Conservation (phyloP, 1,140 invertebrate species). For the Drosophila kohkoa region DNA sequence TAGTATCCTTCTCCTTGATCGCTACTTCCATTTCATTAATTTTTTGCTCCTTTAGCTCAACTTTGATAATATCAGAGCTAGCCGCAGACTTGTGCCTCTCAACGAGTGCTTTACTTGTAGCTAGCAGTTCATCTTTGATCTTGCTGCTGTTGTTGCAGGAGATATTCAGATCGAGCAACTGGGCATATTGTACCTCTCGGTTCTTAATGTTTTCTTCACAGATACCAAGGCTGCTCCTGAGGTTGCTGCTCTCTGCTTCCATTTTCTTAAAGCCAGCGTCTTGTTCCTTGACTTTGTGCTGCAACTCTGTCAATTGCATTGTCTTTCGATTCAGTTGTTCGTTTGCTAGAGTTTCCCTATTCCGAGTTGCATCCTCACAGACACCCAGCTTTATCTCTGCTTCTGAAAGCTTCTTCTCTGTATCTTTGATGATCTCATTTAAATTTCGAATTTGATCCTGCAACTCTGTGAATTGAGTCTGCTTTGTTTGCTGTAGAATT, state of each 20-base stretch:
- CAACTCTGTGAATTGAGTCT: not conserved
- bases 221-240: not conserved
- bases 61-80: conserved; percentile 1
- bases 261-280: conserved; percentile 7
- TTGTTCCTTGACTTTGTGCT: not conserved
- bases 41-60: conserved; percentile 11
- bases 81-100: conserved; percentile 8
- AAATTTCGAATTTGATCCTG: conserved; percentile 14
- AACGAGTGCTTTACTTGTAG: conserved; percentile 18
- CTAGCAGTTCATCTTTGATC: conserved; percentile 16
- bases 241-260: not conserved
- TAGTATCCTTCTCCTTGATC: not conserved
- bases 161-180: conserved; percentile 14
- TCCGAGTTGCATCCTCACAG: conserved; percentile 16
- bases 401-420: not conserved
- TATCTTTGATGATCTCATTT: not conserved
- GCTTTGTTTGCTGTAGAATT: conserved; percentile 27
- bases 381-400: conserved; percentile 10
- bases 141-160: conserved; percentile 25
- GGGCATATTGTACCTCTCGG: conserved; percentile 7
- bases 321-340: conserved; percentile 15
- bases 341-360: not conserved
- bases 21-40: conserved; percentile 9
- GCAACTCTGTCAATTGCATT: conserved; percentile 7
- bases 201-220: conserved; percentile 6